Evolutionary conservation across 2,113 vertebrate genomes (phyloP).

Genomic region (Colius striatus): DNA sequence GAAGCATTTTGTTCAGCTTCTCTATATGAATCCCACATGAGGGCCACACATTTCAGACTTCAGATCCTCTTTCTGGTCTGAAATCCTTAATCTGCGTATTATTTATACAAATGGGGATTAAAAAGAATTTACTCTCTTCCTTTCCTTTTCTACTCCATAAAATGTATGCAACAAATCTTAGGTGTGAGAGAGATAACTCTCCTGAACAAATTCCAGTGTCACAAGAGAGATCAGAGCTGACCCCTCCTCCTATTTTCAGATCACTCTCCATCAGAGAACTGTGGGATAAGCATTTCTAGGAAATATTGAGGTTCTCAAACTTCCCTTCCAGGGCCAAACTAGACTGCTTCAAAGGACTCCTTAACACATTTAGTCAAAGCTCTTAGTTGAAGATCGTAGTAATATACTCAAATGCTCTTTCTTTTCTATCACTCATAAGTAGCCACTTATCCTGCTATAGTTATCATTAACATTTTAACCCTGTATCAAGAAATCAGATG

Average conservation of each 20-base stretch:
- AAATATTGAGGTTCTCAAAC: background rate
- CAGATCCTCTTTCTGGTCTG: background rate
- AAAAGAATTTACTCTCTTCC: background rate
- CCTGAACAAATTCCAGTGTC: background rate
- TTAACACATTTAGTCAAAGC: background rate
- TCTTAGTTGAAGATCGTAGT: background rate
- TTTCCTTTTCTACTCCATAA: background rate
- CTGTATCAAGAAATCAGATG: background rate
- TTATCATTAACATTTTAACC: background rate
- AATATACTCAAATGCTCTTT: background rate
- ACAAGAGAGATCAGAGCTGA: background rate
- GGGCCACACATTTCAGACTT: background rate
- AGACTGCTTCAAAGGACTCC: background rate
- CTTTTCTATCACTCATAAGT: accelerated
- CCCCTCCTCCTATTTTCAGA: background rate
- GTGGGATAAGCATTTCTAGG: background rate
- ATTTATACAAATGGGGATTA: background rate
- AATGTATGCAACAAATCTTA: background rate
- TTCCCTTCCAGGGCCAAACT: background rate
- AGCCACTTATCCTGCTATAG: background rate
- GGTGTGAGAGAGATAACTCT: background rate
- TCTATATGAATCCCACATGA: background rate
- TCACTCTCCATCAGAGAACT: background rate
- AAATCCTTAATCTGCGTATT: conserved; percentile 23
- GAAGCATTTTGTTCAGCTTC: conserved; percentile 2